phyloP scores from a whole-genome alignment of 2,888 invertebrate genomes.

The Apocheima hispidaria region DNA sequence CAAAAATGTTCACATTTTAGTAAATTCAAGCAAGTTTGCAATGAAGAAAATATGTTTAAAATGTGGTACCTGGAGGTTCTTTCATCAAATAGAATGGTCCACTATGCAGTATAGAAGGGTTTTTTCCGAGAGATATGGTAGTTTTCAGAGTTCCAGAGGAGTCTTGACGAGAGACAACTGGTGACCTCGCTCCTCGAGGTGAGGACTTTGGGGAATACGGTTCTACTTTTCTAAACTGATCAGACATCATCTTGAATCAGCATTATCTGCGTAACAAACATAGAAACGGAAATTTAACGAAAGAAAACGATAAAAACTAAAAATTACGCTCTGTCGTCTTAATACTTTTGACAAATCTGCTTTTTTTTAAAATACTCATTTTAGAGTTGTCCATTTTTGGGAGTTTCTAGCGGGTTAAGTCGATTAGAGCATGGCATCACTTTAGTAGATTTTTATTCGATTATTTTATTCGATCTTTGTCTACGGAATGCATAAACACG shows the following conservation, averaged over 20 bases:
- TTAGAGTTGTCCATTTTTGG: slow-evolving; percentile 19
- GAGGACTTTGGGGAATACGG: slow-evolving; percentile 98
- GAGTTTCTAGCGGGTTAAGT: background rate
- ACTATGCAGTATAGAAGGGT: slow-evolving; percentile 98
- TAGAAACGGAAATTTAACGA: slow-evolving; percentile 71
- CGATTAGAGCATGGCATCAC: background rate
- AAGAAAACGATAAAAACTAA: slow-evolving; percentile 76
- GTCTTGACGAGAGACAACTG: slow-evolving; percentile 98
- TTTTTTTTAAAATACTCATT: slow-evolving; percentile 44
- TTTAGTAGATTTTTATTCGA: slow-evolving; percentile 23
- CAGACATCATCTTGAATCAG: slow-evolving; percentile 94
- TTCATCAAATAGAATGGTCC: slow-evolving; percentile 99
- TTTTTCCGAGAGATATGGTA: slow-evolving; percentile 98
- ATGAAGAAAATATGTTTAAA: background rate
- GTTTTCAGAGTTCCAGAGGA: slow-evolving; percentile 99
- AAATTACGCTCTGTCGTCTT: slow-evolving; percentile 60
- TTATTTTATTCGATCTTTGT: slow-evolving; percentile 37
- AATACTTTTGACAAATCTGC: slow-evolving; percentile 65
- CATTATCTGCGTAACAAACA: slow-evolving; percentile 77
- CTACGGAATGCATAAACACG: slow-evolving; percentile 64
- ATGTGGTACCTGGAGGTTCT: slow-evolving; percentile 93
- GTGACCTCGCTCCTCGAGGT: slow-evolving; percentile 96
- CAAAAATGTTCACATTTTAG: slow-evolving; percentile 47
- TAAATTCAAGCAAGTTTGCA: background rate
- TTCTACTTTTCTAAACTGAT: slow-evolving; percentile 96